A percentile compares a stretch with the other conserved stretches of the same genome.
phyloP scores from a whole-genome alignment of 2,797 vertebrate species.

The Carduelis carduelis region DNA sequence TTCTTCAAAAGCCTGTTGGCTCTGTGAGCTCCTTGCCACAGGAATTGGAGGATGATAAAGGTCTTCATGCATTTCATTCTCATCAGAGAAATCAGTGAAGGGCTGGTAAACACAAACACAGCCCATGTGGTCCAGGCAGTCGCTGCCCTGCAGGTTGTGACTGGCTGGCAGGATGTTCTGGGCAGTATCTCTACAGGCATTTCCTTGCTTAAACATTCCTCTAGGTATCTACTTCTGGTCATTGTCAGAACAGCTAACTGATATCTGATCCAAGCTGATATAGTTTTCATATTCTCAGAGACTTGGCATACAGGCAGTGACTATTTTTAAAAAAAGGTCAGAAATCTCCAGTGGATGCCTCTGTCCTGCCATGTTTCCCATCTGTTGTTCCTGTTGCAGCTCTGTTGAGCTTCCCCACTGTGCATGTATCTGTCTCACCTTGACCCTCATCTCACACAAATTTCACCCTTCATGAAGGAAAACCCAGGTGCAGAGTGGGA shows the following conservation, averaged over 20 bases:
- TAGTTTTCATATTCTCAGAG: not conserved
- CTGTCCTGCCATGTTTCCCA: not conserved
- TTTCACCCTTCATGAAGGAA: not conserved
- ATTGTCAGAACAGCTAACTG: not conserved
- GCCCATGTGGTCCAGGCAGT: too few species aligned
- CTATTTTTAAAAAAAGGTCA: not conserved
- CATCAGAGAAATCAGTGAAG: not conserved
- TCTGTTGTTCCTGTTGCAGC: not conserved
- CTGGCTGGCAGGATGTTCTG: not conserved
- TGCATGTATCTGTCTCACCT: not conserved
- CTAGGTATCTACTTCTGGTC: constrained; percentile 5
- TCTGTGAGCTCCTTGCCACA: not conserved
- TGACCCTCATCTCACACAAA: not conserved
- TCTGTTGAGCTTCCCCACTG: not conserved
- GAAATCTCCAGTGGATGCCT: not conserved
- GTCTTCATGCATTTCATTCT: not conserved
- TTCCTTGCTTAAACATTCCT: constrained; percentile 12
- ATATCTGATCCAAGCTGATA: not conserved
- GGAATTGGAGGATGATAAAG: not conserved
- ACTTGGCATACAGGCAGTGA: not conserved
- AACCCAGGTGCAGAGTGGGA: not conserved
- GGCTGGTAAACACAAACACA: not conserved
- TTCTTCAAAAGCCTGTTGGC: not conserved
- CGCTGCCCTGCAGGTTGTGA: not conserved
- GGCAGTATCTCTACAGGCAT: not conserved